Percentiles rank a stretch among this genome's conserved stretches.
These are phyloP conservation scores for Manacus vitellinus DNA, from an alignment of 2,113 vertebrate species.

Conservation along the genomic window DNA sequence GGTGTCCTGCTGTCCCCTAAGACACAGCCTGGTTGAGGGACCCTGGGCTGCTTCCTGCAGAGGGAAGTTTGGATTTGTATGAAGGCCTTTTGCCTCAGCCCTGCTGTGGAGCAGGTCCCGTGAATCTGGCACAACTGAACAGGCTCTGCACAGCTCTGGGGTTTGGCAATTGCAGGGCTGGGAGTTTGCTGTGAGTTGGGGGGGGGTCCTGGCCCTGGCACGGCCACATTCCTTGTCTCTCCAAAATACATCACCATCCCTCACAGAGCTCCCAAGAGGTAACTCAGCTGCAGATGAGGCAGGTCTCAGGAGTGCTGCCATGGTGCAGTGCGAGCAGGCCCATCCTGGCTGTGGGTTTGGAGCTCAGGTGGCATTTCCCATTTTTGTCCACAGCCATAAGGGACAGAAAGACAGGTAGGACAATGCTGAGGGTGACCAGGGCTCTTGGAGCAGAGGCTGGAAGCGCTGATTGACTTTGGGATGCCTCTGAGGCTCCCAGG, in stretches of 20 bases:
- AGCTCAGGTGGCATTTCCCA: neutral
- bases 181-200: neutral
- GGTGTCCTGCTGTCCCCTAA: neutral
- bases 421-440: neutral
- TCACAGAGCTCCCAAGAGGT: neutral
- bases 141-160: neutral
- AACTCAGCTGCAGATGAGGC: neutral
- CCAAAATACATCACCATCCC: accelerated
- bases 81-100: neutral
- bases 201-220: neutral
- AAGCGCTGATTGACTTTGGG: neutral
- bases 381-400: neutral
- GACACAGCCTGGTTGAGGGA: neutral
- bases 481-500: accelerated
- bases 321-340: accelerated
- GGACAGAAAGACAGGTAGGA: neutral
- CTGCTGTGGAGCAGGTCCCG: accelerated
- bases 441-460: neutral
- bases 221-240: neutral
- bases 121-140: accelerated
- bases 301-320: accelerated
- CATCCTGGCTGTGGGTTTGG: neutral
- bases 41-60: neutral
- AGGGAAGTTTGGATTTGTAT: neutral
- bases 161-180: accelerated